These are phyloP conservation scores for Sinocyclocheilus anophthalmus DNA, from an alignment of 2,113 vertebrate genomes.

Conservation along the genomic window DNA sequence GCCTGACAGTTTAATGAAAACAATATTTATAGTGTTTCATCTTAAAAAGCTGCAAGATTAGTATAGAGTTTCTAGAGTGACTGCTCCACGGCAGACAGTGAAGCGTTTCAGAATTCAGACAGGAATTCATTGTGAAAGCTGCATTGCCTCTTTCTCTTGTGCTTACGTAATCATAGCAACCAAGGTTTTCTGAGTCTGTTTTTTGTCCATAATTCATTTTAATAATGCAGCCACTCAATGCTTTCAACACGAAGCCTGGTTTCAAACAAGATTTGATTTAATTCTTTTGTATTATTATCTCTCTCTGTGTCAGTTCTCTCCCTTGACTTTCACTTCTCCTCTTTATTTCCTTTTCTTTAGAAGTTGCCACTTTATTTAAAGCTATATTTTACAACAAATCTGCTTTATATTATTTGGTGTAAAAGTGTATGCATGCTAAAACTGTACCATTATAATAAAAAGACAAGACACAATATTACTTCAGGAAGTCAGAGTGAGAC, in stretches of 20 bases:
- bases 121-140: neutral
- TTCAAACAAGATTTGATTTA: neutral
- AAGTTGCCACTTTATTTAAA: neutral
- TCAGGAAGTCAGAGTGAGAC: neutral
- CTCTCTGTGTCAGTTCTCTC: neutral
- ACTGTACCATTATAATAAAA: neutral
- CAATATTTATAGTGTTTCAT: neutral
- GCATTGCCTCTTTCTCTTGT: neutral
- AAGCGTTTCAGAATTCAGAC: neutral
- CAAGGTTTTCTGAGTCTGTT: neutral
- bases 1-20: no score
- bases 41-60: neutral
- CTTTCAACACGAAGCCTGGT: neutral
- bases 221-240: neutral
- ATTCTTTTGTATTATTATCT: neutral
- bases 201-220: neutral
- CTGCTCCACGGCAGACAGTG: neutral
- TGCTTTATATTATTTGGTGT: neutral
- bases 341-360: neutral
- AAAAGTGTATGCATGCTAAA: neutral
- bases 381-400: no score
- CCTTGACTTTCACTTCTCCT: slow-evolving; percentile 86
- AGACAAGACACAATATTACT: neutral
- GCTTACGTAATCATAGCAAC: slow-evolving; percentile 24
- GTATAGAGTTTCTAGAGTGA: neutral